phyloP scores from a whole-genome alignment of 2,113 vertebrate genomes.

The Hystrix brachyura region DNA sequence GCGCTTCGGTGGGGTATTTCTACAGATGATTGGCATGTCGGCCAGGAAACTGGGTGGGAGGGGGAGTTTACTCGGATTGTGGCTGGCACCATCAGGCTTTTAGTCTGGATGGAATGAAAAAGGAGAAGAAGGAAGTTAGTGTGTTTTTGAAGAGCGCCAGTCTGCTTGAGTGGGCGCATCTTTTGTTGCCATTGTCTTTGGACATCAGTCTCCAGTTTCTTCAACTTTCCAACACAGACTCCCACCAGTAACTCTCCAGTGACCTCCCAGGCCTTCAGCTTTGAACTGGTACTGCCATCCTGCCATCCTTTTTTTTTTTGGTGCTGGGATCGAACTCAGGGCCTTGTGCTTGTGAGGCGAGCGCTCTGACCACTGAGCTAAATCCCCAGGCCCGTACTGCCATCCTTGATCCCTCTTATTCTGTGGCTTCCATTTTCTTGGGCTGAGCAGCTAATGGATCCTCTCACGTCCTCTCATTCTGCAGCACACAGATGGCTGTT shows the following conservation, averaged over 20 bases:
- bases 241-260: neutral
- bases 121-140: neutral
- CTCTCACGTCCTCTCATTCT: neutral
- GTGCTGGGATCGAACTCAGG: too few relatives aligned
- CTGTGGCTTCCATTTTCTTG: neutral
- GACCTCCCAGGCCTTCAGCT: neutral
- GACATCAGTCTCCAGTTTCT: neutral
- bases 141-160: neutral
- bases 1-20: neutral
- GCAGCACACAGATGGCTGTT: neutral
- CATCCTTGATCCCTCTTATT: neutral
- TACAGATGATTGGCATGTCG: neutral
- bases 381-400: too few relatives aligned
- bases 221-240: neutral
- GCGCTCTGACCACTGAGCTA: too few relatives aligned
- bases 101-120: neutral
- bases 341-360: too few relatives aligned
- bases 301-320: too few relatives aligned
- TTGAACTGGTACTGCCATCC: neutral
- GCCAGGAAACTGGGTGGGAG: neutral
- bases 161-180: neutral
- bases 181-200: neutral
- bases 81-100: neutral
- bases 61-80: neutral
- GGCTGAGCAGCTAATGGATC: neutral